Conservation (phyloP, 2,888 invertebrate genomes). For the Lordiphosa fenestrarum region DNA sequence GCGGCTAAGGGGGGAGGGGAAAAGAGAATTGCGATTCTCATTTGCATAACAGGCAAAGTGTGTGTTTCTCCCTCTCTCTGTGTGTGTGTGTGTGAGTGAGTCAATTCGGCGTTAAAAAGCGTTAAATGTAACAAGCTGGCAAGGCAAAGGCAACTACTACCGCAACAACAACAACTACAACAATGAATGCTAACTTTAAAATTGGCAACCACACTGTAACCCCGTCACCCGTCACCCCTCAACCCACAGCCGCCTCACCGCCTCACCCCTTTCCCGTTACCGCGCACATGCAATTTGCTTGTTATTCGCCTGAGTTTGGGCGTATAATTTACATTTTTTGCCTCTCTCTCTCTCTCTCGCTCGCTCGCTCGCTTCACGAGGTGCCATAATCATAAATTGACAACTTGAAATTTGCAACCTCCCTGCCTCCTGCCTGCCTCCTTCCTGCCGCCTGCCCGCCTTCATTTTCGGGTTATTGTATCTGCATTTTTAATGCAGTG, state of each 20-base stretch:
- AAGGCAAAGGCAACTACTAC: constrained; percentile 11
- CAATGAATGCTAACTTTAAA: constrained; percentile 63
- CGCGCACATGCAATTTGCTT: constrained; percentile 54
- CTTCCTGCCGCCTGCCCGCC: neutral
- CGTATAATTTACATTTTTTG: constrained; percentile 71
- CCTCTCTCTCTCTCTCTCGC: constrained; percentile 33
- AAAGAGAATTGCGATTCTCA: constrained; percentile 46
- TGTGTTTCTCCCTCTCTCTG: constrained; percentile 17
- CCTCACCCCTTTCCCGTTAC: neutral
- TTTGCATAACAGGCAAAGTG: constrained; percentile 63
- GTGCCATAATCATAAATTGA: constrained; percentile 76
- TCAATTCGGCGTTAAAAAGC: constrained; percentile 64
- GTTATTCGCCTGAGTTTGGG: constrained; percentile 66
- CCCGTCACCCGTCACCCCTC: neutral
- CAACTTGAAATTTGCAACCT: constrained; percentile 71
- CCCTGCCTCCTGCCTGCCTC: neutral
- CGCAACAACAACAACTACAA: constrained; percentile 45
- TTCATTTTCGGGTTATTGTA: constrained; percentile 42
- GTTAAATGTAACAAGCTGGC: constrained; percentile 57
- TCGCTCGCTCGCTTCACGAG: constrained; percentile 61
- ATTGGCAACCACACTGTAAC: constrained; percentile 47
- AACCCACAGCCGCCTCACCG: neutral
- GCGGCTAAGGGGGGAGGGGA: constrained; percentile 25
- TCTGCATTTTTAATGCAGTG: constrained; percentile 72
- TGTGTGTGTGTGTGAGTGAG: constrained; percentile 37